Base-by-base conservation (phyloP, 2,888 invertebrate species). In the Sphaeridia pumilis region DNA sequence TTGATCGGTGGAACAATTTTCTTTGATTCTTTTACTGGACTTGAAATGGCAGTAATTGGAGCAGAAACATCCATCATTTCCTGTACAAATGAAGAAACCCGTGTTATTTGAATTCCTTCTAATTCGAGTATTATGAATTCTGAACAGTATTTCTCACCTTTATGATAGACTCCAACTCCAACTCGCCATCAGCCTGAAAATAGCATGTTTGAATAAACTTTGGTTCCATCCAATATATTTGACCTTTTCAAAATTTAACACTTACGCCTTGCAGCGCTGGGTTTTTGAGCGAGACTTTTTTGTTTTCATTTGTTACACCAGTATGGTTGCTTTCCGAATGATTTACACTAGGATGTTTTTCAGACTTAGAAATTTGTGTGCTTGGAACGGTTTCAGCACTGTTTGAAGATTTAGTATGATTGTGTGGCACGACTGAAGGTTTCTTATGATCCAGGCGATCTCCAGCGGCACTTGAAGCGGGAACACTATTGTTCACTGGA, bases 1-100 rank as follows among this genome's bases (percentile, higher is more conserved):
- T n/a, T n/a, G n/a, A n/a, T n/a, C n/a, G n/a, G n/a, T n/a, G n/a
- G n/a, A n/a, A n/a, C n/a, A n/a, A n/a, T n/a, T n/a, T n/a, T n/a
- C n/a, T n/a, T n/a, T n/a, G n/a, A n/a, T n/a, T 56, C 56, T 49
- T 54, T 56, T 27, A 38, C 46, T 45, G 65, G 63, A 47, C 61
- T 62, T 38, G 56, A 60, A 52, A 63, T 62, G 54, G 58, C 62
- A 53, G 63, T 63, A 42, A 65, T 50, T 50, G 65, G 65, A 53
- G 63, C 46, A 36, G 56, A 59, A 21, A 63, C 61, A 57, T 65
- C 63, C 58, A 60, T 65, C 65, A 65, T 65, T 58, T 65, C 65
- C 65, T 64, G 48, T 26, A 55, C 22, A 41, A 27, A 45, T 41
- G 17, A 28, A 31, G n/a, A n/a, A 5, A 3, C 21, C 5, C n/a